Conservation (phyloP, 2,888 invertebrate species). For the Himalopsyche kuldschensis region DNA sequence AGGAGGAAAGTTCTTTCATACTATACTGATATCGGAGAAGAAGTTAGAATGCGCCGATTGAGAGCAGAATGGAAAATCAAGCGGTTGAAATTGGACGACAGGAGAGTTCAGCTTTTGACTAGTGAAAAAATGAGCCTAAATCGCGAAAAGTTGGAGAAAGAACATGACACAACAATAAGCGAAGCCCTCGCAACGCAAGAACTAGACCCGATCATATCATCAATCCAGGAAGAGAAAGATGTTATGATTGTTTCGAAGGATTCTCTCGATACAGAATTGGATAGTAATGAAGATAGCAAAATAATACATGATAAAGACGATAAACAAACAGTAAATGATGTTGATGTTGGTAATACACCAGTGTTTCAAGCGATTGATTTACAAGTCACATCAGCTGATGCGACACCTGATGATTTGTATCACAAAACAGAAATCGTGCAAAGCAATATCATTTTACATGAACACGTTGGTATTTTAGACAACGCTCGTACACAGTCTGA, state of each 20-base stretch:
- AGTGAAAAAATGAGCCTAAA: conserved; percentile 59
- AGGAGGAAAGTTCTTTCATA: conserved; percentile 65
- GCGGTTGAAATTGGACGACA: conserved; percentile 53
- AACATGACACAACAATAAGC: conserved; percentile 51
- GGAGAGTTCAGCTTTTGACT: conserved; percentile 53
- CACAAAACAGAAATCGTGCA: background rate
- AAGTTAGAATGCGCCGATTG: conserved; percentile 60
- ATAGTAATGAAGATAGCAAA: background rate
- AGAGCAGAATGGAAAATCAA: conserved; percentile 63
- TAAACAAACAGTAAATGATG: background rate
- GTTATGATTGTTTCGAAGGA: background rate
- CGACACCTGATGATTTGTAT: background rate
- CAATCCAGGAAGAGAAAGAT: background rate
- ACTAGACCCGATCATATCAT: background rate
- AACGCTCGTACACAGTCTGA: background rate
- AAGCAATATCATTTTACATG: background rate
- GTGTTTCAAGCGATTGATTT: background rate
- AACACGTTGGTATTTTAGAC: background rate
- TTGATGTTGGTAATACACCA: background rate
- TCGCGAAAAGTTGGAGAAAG: conserved; percentile 57
- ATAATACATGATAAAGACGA: background rate
- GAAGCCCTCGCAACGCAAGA: background rate
- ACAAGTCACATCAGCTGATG: background rate
- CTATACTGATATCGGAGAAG: conserved; percentile 64
- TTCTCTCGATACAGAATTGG: background rate